Conservation (phyloP, 1,140 invertebrate species). For the Trichonephila clavata region DNA sequence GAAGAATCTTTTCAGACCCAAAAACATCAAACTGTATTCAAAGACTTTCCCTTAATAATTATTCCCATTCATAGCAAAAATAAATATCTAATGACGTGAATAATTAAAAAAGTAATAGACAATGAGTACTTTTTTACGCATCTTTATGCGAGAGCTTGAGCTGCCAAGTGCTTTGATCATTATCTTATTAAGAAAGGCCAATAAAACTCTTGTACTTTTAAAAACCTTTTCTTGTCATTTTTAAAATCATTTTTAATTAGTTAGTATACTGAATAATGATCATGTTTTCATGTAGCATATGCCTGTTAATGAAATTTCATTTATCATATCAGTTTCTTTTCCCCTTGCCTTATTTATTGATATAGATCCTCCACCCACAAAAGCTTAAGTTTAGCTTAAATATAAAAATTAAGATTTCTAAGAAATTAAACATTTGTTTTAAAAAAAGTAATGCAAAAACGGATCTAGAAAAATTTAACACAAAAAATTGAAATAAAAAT, state of each 20-base stretch:
- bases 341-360: no score
- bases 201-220: neutral
- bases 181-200: neutral
- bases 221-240: neutral
- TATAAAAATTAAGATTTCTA: no score
- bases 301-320: neutral
- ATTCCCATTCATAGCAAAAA: neutral
- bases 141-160: neutral
- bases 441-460: no score
- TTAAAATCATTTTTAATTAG: no score
- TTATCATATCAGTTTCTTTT: neutral
- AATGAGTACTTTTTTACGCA: neutral
- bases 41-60: neutral
- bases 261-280: no score
- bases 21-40: no score
- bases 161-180: neutral
- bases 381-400: no score
- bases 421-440: no score
- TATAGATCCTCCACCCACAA: no score
- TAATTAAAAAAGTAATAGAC: neutral
- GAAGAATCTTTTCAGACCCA: neutral
- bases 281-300: no score
- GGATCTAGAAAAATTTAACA: no score
- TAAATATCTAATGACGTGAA: neutral
- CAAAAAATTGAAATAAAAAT: no score